phyloP scores from a whole-genome alignment of 2,888 invertebrate genomes.

The Onchidella celtica region DNA sequence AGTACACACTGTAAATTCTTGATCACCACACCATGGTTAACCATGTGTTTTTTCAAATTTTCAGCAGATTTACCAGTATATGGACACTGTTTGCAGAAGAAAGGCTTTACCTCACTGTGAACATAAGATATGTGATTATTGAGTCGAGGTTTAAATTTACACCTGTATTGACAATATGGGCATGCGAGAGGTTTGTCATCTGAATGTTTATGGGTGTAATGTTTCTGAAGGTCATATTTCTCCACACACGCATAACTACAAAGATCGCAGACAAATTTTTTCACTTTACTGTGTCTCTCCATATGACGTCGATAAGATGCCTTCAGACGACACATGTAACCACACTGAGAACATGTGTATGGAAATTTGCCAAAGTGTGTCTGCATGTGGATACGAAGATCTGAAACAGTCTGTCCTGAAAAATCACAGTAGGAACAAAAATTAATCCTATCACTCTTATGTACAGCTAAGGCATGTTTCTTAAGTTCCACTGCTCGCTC shows the following conservation, averaged over 20 bases:
- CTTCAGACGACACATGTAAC: slow-evolving; percentile 45
- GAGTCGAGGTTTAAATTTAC: slow-evolving; percentile 44
- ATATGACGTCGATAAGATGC: slow-evolving; percentile 42
- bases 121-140: slow-evolving; percentile 44
- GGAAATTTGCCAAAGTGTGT: slow-evolving; percentile 44
- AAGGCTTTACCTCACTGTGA: slow-evolving; percentile 47
- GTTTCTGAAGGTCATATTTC: slow-evolving; percentile 47
- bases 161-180: slow-evolving; percentile 41
- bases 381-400: slow-evolving; percentile 45
- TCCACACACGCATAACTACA: slow-evolving; percentile 47
- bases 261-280: slow-evolving; percentile 33
- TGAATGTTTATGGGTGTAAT: slow-evolving; percentile 36
- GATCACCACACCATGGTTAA: slow-evolving; percentile 25
- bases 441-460: slow-evolving; percentile 36
- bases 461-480: slow-evolving; percentile 44
- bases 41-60: slow-evolving; percentile 47
- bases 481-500: slow-evolving; percentile 29
- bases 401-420: slow-evolving; percentile 28
- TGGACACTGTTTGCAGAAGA: slow-evolving; percentile 41
- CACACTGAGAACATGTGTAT: slow-evolving; percentile 38
- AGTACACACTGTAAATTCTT: slow-evolving; percentile 46
- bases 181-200: slow-evolving; percentile 41
- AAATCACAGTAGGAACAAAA: slow-evolving; percentile 49
- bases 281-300: slow-evolving; percentile 45
- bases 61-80: slow-evolving; percentile 46